Base-by-base conservation (phyloP, 2,113 vertebrate species). In the Litocranius walleri region DNA sequence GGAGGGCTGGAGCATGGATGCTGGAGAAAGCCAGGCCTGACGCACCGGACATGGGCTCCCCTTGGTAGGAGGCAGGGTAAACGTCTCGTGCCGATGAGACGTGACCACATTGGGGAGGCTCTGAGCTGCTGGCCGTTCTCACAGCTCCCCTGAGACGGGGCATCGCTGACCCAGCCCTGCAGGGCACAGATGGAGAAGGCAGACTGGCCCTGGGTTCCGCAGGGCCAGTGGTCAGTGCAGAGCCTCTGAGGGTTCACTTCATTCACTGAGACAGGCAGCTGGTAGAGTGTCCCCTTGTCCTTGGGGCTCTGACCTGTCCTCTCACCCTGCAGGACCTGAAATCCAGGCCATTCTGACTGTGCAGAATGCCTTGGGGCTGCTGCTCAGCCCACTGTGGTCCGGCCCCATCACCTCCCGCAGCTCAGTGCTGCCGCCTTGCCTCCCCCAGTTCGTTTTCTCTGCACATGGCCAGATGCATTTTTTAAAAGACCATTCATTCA, bases 91-190 rank as follows among this genome's bases (percentile, higher is more conserved):
- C 48, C 15, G 7, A 82, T 83, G 48, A 91, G 71, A 21, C 19
- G 21, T 57, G 40, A 7, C 33, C 4, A 12, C n/a, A 8, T 45
- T 19, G 33, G 54, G 74, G 50, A 21, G 10, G 21, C 56, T 78
- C 48, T 16, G 33, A 74, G 61, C 54, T 15, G 36, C 43, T 3
- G 36, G 16, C 29, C 3, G 21, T 16, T 86, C 50, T 85, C 64
- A 23, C 1, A 0, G 30, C 36, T 82, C 27, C 48, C 27, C 40
- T 33, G 23, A 4, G n/a, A 25, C 3, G 3, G 3, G 8, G 56
- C n/a, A 43, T 64, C 25, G 21, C 29, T 40, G 15, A 61, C 23
- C 67, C 88, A 25, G 45, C 67, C 15, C 40, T 33, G 17, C 7
- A 13, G 27, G 17, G 7, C 77, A 45, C 88, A 57, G 25, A 16